phyloP scores from a whole-genome alignment of 2,888 invertebrate species.

The Torymus auratus region DNA sequence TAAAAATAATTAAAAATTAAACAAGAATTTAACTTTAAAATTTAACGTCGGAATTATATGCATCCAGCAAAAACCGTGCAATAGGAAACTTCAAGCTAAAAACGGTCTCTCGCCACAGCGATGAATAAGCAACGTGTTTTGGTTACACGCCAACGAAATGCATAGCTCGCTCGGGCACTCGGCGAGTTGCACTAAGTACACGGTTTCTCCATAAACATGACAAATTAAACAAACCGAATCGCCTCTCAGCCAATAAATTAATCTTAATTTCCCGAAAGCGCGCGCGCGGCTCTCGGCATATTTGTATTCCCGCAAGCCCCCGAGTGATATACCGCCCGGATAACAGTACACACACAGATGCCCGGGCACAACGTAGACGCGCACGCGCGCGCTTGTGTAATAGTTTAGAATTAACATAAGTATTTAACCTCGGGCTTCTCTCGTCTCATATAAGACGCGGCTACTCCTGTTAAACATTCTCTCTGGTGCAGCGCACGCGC shows the following conservation, averaged over 20 bases:
- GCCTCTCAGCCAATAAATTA: conserved; percentile 1
- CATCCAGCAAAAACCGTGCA: too few relatives aligned
- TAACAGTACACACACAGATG: not conserved
- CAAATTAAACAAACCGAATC: not conserved
- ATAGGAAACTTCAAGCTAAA: too few relatives aligned
- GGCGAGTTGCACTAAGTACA: not conserved
- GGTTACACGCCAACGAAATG: too few relatives aligned
- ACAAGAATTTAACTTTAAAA: too few relatives aligned
- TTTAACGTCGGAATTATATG: too few relatives aligned
- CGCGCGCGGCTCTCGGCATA: not conserved
- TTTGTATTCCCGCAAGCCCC: not conserved
- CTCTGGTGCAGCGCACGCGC: not conserved
- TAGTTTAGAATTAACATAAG: conserved; percentile 47
- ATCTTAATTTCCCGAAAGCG: not conserved
- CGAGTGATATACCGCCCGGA: not conserved
- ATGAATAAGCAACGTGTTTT: too few relatives aligned
- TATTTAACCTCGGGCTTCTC: conserved; percentile 9
- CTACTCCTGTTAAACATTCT: conserved; percentile 15
- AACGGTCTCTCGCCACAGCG: too few relatives aligned
- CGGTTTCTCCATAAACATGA: not conserved
- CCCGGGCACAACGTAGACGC: not conserved
- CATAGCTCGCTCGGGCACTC: too few relatives aligned
- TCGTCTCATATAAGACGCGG: not conserved
- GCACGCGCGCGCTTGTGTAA: conserved; percentile 19
- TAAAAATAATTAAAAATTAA: too few relatives aligned